Evolutionary conservation across 1,140 invertebrate genomes (phyloP), one percentile per base, ranked within the genome.

Genomic region (Calliopsis andreniformis): DNA sequence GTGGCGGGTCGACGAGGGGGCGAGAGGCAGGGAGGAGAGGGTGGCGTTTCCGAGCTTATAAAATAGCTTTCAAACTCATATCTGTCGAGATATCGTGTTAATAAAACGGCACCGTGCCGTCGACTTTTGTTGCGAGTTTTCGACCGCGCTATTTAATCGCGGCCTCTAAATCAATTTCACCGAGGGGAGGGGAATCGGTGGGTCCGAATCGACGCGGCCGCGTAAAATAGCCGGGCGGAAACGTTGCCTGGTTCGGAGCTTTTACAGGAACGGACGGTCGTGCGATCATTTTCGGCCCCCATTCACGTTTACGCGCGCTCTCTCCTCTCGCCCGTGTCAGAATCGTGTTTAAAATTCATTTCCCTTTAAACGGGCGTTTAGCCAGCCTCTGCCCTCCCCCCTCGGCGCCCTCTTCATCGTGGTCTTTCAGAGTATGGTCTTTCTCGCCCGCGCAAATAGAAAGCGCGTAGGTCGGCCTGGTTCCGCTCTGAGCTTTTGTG

Each of bases 341-440:
- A 72, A 72, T 72, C 59, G 58, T 39, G 59, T 72, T 72, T 72
- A 62, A 72, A 72, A 72, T 72, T 72, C 69, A 72, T 72, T 63
- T 63, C 69, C 56, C 45, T 25, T 51, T 72, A n/a, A 63, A 63
- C 45, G 30, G 23, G 10, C 58, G 68, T 62, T 71, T 71, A 71
- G 62, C 62, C 56, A 71, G 28, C 23, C 25, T n/a, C n/a, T n/a
- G n/a, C n/a, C n/a, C n/a, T n/a, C n/a, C n/a, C n/a, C n/a, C n/a
- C n/a, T n/a, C n/a, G n/a, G n/a, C n/a, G n/a, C 18, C 32, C 8
- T 25, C 55, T 12, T 20, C 20, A 51, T 51, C 35, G 45, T 42
- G 10, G 4, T 20, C 58, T 32, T 25, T 49, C 20, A 51, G 25
- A 61, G 18, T 28, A 47, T 35, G 16, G 42, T 69, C 53, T 69